Conservation (phyloP, 2,797 vertebrate genomes). For the Girardinus metallicus region DNA sequence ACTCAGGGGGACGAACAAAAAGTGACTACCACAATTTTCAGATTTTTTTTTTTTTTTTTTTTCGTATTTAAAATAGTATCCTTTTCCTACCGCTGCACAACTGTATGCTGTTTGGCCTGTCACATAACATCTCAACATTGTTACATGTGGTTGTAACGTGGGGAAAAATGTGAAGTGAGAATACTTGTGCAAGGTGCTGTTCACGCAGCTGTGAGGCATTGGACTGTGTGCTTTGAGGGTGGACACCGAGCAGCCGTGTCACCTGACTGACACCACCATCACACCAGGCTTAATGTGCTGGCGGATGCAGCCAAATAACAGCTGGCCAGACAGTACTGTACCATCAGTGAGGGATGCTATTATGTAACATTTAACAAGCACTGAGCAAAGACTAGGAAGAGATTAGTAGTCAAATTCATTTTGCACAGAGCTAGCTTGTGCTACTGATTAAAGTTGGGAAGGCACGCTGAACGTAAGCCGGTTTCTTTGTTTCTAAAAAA, state of each 20-base stretch:
- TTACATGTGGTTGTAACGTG: neutral
- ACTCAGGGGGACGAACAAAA: too few relatives aligned
- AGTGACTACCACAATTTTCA: neutral
- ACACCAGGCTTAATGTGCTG: conserved; percentile 19
- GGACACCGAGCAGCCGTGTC: conserved; percentile 41
- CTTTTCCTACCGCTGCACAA: neutral
- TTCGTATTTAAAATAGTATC: neutral
- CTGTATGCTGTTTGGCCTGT: neutral
- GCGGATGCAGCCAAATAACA: conserved; percentile 22
- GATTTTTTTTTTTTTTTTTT: neutral
- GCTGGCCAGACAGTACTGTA: conserved; percentile 29
- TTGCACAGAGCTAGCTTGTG: neutral
- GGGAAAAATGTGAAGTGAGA: neutral
- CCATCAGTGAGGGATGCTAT: conserved; percentile 30
- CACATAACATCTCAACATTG: neutral
- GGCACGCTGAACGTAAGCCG: neutral
- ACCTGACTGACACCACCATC: conserved; percentile 59
- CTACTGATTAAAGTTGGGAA: neutral
- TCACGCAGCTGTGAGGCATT: neutral
- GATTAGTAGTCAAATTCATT: neutral
- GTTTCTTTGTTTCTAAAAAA: neutral
- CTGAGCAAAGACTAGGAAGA: conserved; percentile 13
- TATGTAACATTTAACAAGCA: conserved; percentile 51
- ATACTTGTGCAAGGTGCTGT: neutral
- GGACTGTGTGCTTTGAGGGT: conserved; percentile 57